These are phyloP conservation scores for Mustelus asterias DNA, from an alignment of 2,113 vertebrate genomes.

Conservation along the genomic window DNA sequence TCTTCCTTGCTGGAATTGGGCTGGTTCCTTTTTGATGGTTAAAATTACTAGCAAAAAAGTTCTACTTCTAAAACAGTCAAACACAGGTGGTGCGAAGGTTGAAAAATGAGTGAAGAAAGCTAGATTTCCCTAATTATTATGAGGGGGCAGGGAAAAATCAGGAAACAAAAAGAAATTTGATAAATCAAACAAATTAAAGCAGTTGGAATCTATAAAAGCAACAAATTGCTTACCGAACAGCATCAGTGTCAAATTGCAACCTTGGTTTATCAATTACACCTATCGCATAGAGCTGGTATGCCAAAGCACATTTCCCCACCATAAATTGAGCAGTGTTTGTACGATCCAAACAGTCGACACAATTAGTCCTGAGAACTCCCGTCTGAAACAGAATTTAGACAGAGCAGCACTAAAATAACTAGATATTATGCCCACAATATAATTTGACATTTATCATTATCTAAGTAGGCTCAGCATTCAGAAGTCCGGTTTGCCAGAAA, in stretches of 20 bases:
- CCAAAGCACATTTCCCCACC: conserved; percentile 96
- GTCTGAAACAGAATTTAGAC: conserved; percentile 62
- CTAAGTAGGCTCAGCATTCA: not conserved
- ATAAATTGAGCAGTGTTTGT: conserved; percentile 97
- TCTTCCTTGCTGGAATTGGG: no score
- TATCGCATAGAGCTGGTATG: conserved; percentile 88
- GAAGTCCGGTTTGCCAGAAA: not conserved
- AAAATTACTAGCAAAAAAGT: not conserved
- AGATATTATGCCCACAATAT: not conserved
- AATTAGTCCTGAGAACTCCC: conserved; percentile 89
- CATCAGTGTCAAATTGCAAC: conserved; percentile 91
- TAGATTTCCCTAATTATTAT: not conserved
- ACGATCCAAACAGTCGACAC: conserved; percentile 91
- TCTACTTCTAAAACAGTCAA: not conserved
- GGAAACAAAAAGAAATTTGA: not conserved
- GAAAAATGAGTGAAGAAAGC: not conserved
- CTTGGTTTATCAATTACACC: conserved; percentile 95
- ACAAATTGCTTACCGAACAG: conserved; percentile 71
- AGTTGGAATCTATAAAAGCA: not conserved
- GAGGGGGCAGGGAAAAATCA: not conserved
- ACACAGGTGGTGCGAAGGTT: not conserved
- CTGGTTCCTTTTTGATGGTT: not conserved
- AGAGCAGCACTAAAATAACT: not conserved
- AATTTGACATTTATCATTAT: not conserved
- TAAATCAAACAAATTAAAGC: not conserved